Evolutionary conservation across 1,140 invertebrate species (phyloP), one percentile per base, ranked within the genome.

Genomic region (Elymnias hypermnestra): DNA sequence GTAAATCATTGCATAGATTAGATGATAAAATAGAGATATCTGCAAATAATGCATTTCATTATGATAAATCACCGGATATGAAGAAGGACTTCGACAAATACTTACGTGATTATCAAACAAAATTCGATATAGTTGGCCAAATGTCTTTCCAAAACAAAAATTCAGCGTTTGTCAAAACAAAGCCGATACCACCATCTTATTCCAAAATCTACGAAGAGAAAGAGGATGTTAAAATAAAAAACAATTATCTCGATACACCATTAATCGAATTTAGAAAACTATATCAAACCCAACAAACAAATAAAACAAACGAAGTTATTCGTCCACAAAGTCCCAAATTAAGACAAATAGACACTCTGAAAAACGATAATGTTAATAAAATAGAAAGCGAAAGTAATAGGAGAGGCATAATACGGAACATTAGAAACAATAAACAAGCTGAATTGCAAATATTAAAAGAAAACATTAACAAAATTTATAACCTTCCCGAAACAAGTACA

Each of bases 261-360:
- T 36, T 84, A 13, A 46, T 21, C 1, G 76, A 84, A 33, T 84
- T 84, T 28, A 71, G 77, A 44, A 84, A 82, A 53, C 41, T 76
- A 5, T 83, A 83, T 48, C 62, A 66, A 38, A 38, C 17, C 8
- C 21, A 12, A 33, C 36, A 31, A 12, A 31, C 9, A 7, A 40
- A 22, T n/a, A 36, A 21, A 25, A 29, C 1, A 33, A 33, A 15
- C 0, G 14, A 22, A 22, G 8, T n/a, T n/a, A n/a, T n/a, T n/a
- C n/a, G n/a, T n/a, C n/a, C n/a, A n/a, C n/a, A n/a, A n/a, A n/a
- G 2, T 22, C 8, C 21, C 21, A 22, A 22, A 22, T 22, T 2
- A n/a, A n/a, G n/a, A n/a, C n/a, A n/a, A n/a, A n/a, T n/a, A n/a
- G n/a, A n/a, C n/a, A n/a, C 21, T 1, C 21, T 1, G 2, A 1